Base-by-base conservation (phyloP, 1,140 invertebrate genomes). In the Polyergus mexicanus region DNA sequence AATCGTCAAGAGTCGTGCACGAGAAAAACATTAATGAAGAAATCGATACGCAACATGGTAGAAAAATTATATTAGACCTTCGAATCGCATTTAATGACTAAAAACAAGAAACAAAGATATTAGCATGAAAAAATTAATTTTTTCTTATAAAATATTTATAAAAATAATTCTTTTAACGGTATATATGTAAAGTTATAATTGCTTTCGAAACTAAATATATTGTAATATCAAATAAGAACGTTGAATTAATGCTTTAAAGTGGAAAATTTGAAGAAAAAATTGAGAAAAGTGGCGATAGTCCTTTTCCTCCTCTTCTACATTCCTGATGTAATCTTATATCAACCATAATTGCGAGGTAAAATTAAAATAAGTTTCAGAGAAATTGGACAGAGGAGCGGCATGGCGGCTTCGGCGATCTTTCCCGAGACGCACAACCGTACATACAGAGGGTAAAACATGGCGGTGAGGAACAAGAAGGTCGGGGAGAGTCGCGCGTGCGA, bases 401-500 rank as follows among this genome's bases (percentile, higher is more conserved):
- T 35, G 47, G 47, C 38, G 66, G 41, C 38, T 41, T 8, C 25
- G 41, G 25, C 65, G 56, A 83, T 83, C 65, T 83, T 74, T 83
- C 74, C 16, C 66, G 13, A n/a, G 38, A 8, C 35, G 54, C 56
- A 83, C 78, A 83, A 74, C 78, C 74, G 78, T 69, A 68, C 65
- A 71, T 38, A 35, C 13, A 74, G 86, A 69, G 77, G 60, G 58
- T 41, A 44, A 81, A 85, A 85, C 76, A 80, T 78, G 63, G 84
- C 54, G 63, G 51, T 68, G 75, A 85, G 65, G 76, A 80, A 69
- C 78, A 83, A 83, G 68, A 83, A 62, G 54, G 78, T 38, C 51
- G 77, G 65, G 78, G 78, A 62, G 54, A 47, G 54, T 19, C 68
- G 78, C 62, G 74, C 47, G 76, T 44, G 76, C 68, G 68, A 83